Base-by-base conservation (phyloP, 2,888 invertebrate genomes). In the Elysia crispata region DNA sequence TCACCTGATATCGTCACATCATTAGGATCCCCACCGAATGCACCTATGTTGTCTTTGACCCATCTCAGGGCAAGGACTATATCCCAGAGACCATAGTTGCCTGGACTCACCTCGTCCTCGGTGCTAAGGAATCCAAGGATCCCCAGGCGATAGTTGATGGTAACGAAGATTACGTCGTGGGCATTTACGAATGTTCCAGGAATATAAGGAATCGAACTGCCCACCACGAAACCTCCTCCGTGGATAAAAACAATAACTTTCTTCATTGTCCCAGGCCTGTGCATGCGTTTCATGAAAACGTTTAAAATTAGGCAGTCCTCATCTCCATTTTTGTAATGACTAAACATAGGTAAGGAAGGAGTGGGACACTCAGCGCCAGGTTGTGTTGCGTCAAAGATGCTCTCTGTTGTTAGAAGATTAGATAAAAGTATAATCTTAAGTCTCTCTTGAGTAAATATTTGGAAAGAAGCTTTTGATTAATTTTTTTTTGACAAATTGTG, bases 1-100 rank as follows among this genome's bases (percentile, higher is more conserved):
- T 75, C 62, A 13, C 75, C 75, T 18, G 75, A 1, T 18, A 75
- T 73, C 8, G 75, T 75, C 20, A 75, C 23, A 23, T 75, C 75
- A 62, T 57, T 30, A 1, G 75, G 75, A 31, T 75, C 75, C 8
- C 75, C 75, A 5, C 75, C 75, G 33, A 75, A 75, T 31, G 75
- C 62, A 25, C 20, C 15, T 1, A 75, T 75, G 62, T 75, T 75
- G 28, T 62, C 31, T n/a, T 60, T 75, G 75, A 75, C 75, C 75
- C 75, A 75, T 11, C 60, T 13, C 23, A 75, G 11, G 33, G 75
- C 75, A 1, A 73, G 50, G 20, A 28, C 1, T 28, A 30, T 25
- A 20, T 73, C 73, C 73, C 73, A 73, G 1, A 73, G 73, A 6
- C 73, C 73, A 28, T 54, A 73, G 31, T 73, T 73, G n/a, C 73